These are phyloP conservation scores for Bacillus rossius DNA, from an alignment of 1,140 invertebrate genomes.

Conservation along the genomic window DNA sequence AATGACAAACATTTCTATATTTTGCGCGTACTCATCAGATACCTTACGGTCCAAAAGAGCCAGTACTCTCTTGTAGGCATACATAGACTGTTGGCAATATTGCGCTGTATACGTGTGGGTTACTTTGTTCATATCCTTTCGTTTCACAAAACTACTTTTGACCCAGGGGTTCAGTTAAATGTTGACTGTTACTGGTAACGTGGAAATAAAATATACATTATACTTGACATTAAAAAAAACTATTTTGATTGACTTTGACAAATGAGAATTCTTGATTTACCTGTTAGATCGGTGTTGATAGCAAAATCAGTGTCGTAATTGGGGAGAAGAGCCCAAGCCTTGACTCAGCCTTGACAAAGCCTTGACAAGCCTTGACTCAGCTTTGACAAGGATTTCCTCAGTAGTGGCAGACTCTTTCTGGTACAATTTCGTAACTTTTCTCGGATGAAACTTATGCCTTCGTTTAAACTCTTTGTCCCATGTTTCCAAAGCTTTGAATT, in stretches of 20 bases:
- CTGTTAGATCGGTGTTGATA: conserved; percentile 18
- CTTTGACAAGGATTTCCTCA: conserved; percentile 14
- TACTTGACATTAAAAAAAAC: too few relatives aligned
- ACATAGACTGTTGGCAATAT: conserved; percentile 12
- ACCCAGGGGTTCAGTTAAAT: background rate
- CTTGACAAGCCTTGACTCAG: conserved; percentile 11
- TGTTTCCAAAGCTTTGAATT: conserved; percentile 18
- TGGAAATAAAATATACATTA: conserved; percentile 6
- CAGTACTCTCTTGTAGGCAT: conserved; percentile 11
- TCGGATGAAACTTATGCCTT: conserved; percentile 17
- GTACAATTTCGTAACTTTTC: conserved; percentile 26
- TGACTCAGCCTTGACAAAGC: too few relatives aligned
- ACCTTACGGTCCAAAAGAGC: conserved; percentile 19
- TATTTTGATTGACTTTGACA: too few relatives aligned
- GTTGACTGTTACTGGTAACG: conserved; percentile 8
- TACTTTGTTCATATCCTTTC: background rate
- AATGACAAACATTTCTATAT: conserved; percentile 11
- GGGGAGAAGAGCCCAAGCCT: background rate
- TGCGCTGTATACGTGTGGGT: too few relatives aligned
- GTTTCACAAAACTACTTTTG: background rate
- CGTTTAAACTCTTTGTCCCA: conserved; percentile 24
- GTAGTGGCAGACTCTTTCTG: conserved; percentile 18
- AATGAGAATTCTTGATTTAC: conserved; percentile 7
- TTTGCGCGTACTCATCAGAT: conserved; percentile 2
- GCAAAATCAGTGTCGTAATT: conserved; percentile 16